A percentile compares a stretch with the other conserved stretches of the same genome.
These are phyloP conservation scores for Corydoras maculifer DNA, from an alignment of 2,113 vertebrate species.

Conservation along the genomic window DNA sequence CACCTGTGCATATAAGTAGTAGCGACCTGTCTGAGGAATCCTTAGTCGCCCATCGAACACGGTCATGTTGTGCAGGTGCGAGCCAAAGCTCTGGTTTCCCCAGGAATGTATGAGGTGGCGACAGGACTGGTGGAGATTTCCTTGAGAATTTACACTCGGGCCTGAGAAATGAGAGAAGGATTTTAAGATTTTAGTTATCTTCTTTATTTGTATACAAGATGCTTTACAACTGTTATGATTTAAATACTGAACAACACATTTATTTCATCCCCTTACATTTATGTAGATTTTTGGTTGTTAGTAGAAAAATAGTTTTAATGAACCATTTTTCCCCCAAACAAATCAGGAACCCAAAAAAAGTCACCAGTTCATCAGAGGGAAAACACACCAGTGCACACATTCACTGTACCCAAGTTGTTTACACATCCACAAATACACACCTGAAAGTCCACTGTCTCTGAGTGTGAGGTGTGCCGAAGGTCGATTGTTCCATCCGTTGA, in stretches of 20 bases:
- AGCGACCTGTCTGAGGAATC: conserved; percentile 59
- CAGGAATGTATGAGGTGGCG: conserved; percentile 59
- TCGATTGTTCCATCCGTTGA: conserved; percentile 22
- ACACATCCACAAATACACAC: conserved; percentile 19
- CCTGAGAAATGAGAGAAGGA: conserved; percentile 19
- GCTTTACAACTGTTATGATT: too few relatives aligned
- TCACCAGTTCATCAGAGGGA: too few relatives aligned
- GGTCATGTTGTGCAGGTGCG: conserved; percentile 65
- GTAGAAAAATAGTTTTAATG: too few relatives aligned
- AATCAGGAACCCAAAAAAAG: too few relatives aligned
- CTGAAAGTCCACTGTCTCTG: conserved; percentile 42
- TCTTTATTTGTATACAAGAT: too few relatives aligned
- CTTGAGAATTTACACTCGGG: conserved; percentile 34
- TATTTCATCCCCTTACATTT: too few relatives aligned
- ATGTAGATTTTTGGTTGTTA: too few relatives aligned
- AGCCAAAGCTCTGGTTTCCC: conserved; percentile 52
- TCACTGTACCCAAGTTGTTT: background rate
- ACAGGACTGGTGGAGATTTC: conserved; percentile 64
- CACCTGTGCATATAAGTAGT: conserved; percentile 67
- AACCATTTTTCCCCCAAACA: too few relatives aligned
- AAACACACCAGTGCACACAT: too few relatives aligned
- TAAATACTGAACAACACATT: too few relatives aligned
- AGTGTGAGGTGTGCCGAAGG: conserved; percentile 49
- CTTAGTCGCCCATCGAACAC: conserved; percentile 56
- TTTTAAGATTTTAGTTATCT: background rate